Percentiles rank a stretch among this genome's conserved stretches.
Evolutionary conservation across 64 coral and sea anemone genomes (phyloP).

Genomic region (Montipora efflorescens): DNA sequence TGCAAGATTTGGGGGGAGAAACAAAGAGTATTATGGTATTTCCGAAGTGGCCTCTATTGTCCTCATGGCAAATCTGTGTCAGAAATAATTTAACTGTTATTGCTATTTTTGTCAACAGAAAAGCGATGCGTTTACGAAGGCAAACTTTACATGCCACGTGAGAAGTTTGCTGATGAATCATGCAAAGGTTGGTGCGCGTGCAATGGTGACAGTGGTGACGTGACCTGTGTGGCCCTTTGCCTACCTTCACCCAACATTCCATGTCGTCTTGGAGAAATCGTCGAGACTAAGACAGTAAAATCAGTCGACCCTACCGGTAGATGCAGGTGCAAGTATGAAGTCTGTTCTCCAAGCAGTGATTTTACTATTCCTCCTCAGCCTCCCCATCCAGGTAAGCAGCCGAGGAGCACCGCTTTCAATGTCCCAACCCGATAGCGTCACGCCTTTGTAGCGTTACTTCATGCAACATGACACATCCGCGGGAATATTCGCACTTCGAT

Average conservation of each 20-base stretch:
- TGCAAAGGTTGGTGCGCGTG: slow-evolving; percentile 18
- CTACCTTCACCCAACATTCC: background rate
- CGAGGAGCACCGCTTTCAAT: background rate
- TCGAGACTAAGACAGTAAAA: background rate
- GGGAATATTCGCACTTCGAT: no score
- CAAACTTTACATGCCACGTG: background rate
- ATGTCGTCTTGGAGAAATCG: background rate
- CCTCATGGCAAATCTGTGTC: no score
- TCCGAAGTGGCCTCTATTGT: no score
- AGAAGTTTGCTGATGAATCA: background rate
- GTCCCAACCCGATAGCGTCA: no score
- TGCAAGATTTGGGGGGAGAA: no score
- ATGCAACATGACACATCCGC: no score
- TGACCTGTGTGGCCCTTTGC: slow-evolving; percentile 27
- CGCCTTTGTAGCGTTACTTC: no score
- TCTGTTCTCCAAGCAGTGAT: background rate
- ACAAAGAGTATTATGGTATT: no score
- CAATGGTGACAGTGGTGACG: background rate
- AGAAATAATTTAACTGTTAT: no score
- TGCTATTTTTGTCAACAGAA: background rate
- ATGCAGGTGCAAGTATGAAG: slow-evolving; percentile 3
- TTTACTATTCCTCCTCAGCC: background rate
- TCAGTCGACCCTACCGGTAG: slow-evolving; percentile 9
- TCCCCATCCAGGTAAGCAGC: background rate
- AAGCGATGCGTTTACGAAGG: background rate